Percentiles rank a stretch among this genome's conserved stretches.
These are phyloP conservation scores for Pseudochromis fuscus DNA, from an alignment of 2,797 vertebrate species.

Conservation along the genomic window DNA sequence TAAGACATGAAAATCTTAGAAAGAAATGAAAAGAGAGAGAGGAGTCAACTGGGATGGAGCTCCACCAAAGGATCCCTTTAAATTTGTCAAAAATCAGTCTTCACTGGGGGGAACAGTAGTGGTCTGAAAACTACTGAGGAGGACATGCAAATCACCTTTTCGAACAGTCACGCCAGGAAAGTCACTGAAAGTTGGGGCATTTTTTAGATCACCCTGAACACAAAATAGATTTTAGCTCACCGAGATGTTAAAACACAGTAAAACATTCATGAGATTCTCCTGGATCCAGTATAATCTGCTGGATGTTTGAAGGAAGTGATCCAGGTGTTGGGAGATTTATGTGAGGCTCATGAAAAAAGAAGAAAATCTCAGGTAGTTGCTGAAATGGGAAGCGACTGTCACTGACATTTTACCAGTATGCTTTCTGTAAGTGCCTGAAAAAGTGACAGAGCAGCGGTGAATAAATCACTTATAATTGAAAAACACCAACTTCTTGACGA, in stretches of 20 bases:
- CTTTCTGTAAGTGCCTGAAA: not conserved
- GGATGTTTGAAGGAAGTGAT: slow-evolving; percentile 15
- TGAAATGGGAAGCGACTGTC: not conserved
- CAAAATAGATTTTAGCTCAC: slow-evolving; percentile 1
- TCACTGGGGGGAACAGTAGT: not conserved
- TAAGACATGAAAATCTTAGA: slow-evolving; percentile 11
- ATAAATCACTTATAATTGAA: slow-evolving; percentile 1
- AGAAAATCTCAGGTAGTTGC: slow-evolving; percentile 5
- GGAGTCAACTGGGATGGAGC: slow-evolving; percentile 2
- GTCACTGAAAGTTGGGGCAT: not conserved
- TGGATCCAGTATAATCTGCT: slow-evolving; percentile 11
- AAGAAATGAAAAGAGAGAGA: slow-evolving; percentile 26
- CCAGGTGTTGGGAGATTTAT: slow-evolving; percentile 32
- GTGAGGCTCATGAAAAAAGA: slow-evolving; percentile 7
- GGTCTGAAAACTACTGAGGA: slow-evolving; percentile 15
- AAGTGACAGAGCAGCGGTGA: not conserved
- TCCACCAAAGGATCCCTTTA: slow-evolving; percentile 18
- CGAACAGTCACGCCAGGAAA: slow-evolving; percentile 2
- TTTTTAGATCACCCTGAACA: slow-evolving; percentile 22
- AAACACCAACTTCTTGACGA: slow-evolving; percentile 11
- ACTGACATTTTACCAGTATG: slow-evolving; percentile 5
- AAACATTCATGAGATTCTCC: slow-evolving; percentile 17
- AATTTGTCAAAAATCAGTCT: slow-evolving; percentile 20
- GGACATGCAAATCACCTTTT: slow-evolving; percentile 18
- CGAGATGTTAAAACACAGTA: slow-evolving; percentile 10